These are phyloP conservation scores for Serripes groenlandicus DNA, from an alignment of 2,888 invertebrate species.

Conservation along the genomic window DNA sequence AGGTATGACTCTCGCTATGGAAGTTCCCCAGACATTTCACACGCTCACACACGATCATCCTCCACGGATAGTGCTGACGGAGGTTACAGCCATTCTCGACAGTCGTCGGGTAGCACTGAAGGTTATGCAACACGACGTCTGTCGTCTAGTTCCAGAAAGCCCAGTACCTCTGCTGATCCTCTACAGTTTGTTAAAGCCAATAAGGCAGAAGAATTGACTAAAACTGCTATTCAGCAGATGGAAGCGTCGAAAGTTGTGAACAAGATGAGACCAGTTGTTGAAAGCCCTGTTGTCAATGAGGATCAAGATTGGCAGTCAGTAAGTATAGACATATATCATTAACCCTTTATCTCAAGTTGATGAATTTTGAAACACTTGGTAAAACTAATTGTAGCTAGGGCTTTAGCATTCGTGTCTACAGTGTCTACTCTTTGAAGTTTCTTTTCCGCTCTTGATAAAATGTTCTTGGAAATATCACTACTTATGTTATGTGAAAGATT, in stretches of 20 bases:
- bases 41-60: constrained; percentile 75
- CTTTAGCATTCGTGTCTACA: no score
- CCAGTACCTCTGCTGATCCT: constrained; percentile 77
- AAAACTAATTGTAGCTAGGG: no score
- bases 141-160: constrained; percentile 53
- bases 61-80: constrained; percentile 81
- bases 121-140: constrained; percentile 67
- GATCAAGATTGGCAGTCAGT: constrained; percentile 84
- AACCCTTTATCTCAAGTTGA: no score
- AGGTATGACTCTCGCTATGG: constrained; percentile 72
- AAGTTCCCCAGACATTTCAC: constrained; percentile 78
- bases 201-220: constrained; percentile 77
- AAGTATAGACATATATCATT: constrained; percentile 85
- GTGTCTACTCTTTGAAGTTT: no score
- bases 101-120: constrained; percentile 79
- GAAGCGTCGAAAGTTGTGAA: constrained; percentile 78
- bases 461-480: no score
- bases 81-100: constrained; percentile 78
- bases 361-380: no score
- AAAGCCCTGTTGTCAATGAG: constrained; percentile 34
- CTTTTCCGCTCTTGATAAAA: no score
- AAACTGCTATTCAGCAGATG: constrained; percentile 82
- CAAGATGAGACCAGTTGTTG: constrained; percentile 66
- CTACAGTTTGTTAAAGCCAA: constrained; percentile 84
- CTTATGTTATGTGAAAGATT: no score